A percentile compares a stretch with the other conserved stretches of the same genome.
Evolutionary conservation across 2,113 vertebrate genomes (phyloP).

Genomic region (Petromus typicus): DNA sequence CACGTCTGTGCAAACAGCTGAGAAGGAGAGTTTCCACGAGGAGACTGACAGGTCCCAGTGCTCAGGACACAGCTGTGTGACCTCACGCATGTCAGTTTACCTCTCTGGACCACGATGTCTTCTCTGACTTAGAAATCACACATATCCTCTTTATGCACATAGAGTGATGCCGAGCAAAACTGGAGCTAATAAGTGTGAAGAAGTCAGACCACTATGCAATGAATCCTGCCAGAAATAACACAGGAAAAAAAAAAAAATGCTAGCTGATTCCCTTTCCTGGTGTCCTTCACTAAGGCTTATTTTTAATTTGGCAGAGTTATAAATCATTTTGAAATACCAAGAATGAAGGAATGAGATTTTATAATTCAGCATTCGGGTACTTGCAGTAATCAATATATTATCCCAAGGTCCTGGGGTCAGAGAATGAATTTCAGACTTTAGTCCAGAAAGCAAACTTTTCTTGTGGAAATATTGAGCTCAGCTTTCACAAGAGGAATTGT

Average conservation of each 20-base stretch:
- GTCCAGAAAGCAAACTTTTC: conserved; percentile 1
- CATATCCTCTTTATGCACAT: background rate
- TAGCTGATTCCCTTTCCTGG: background rate
- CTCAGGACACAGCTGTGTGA: background rate
- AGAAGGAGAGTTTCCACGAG: background rate
- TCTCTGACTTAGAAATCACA: background rate
- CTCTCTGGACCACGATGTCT: background rate
- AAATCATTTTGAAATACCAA: background rate
- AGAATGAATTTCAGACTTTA: background rate
- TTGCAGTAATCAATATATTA: background rate
- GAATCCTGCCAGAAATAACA: accelerated
- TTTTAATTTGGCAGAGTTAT: background rate
- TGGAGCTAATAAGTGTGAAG: background rate
- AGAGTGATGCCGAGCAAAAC: background rate
- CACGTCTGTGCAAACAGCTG: too few species aligned
- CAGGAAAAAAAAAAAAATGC: background rate
- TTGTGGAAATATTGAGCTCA: background rate
- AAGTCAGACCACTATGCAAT: background rate
- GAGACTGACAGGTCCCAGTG: background rate
- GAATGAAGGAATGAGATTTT: background rate
- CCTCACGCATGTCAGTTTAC: accelerated
- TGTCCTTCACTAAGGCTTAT: background rate
- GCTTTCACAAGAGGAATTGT: background rate
- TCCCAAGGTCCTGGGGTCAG: background rate
- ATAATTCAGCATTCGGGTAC: background rate